These are phyloP conservation scores for Hormaphis cornu DNA, from an alignment of 1,140 invertebrate genomes.

Conservation along the genomic window DNA sequence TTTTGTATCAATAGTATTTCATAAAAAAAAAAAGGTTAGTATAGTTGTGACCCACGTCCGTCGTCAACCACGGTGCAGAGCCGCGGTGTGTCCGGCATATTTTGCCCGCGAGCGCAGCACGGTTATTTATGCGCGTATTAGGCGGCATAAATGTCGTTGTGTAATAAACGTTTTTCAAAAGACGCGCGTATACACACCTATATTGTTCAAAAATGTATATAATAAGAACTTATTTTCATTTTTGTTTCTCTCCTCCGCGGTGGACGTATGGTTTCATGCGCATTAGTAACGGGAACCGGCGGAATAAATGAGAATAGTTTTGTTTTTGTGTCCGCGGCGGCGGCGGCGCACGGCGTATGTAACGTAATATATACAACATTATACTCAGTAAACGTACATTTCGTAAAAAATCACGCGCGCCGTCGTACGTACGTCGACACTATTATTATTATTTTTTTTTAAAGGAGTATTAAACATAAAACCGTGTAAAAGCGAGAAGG, in stretches of 20 bases:
- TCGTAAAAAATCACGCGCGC: slow-evolving; percentile 31
- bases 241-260: not conserved
- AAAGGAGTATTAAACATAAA: slow-evolving; percentile 13
- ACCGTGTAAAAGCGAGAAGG: slow-evolving; percentile 26
- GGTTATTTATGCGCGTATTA: not conserved
- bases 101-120: not conserved
- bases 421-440: slow-evolving; percentile 24
- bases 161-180: slow-evolving; percentile 21
- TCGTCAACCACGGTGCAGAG: not conserved
- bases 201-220: slow-evolving; percentile 6
- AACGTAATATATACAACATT: no score
- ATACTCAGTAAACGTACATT: no score
- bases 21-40: no score
- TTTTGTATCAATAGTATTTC: no score
- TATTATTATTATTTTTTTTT: slow-evolving; percentile 28
- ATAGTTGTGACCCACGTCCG: no score
- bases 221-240: slow-evolving; percentile 5
- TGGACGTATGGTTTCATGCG: slow-evolving; percentile 18
- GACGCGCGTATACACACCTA: slow-evolving; percentile 1
- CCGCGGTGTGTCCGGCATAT: slow-evolving; percentile 4
- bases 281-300: slow-evolving; percentile 27
- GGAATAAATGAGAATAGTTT: slow-evolving; percentile 29
- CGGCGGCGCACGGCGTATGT: slow-evolving; percentile 21
- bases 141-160: slow-evolving; percentile 4
- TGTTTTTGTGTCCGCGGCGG: slow-evolving; percentile 20